Conservation (phyloP, 2,113 vertebrate species). For the Brachypodius melanocephalos region DNA sequence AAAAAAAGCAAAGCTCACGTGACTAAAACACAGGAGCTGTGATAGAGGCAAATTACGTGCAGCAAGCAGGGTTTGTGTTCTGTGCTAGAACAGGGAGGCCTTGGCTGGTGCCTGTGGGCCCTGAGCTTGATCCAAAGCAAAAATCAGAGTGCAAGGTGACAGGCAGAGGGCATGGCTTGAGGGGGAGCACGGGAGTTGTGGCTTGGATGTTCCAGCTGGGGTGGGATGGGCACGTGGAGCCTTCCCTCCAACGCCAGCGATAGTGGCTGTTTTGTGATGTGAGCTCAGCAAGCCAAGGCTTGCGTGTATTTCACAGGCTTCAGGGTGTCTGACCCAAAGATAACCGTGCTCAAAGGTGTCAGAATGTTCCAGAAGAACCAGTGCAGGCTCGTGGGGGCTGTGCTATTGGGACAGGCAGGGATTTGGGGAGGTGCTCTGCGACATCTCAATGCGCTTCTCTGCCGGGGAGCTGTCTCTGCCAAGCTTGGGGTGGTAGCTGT, state of each 20-base stretch:
- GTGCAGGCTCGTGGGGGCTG: not conserved
- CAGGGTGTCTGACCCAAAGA: not conserved
- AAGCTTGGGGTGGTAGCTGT: too few relatives aligned
- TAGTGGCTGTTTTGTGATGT: not conserved
- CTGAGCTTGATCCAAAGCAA: not conserved
- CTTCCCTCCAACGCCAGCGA: not conserved
- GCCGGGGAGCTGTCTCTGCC: not conserved
- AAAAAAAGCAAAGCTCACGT: not conserved
- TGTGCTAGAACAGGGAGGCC: not conserved
- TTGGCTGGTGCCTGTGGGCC: not conserved
- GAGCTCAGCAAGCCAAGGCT: not conserved
- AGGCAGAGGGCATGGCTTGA: not conserved
- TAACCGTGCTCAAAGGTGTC: not conserved
- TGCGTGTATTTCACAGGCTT: not conserved
- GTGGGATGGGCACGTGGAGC: not conserved
- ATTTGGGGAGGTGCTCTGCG: not conserved
- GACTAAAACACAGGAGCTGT: not conserved
- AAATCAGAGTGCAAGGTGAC: not conserved
- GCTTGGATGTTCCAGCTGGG: not conserved
- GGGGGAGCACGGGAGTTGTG: not conserved
- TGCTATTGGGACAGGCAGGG: not conserved
- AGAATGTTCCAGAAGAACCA: slow-evolving; percentile 16
- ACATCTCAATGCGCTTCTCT: not conserved
- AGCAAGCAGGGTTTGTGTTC: not conserved
- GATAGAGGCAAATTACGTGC: not conserved